These are phyloP conservation scores for Pongo abelii DNA, from an alignment of 2,113 vertebrate genomes.

Conservation along the genomic window DNA sequence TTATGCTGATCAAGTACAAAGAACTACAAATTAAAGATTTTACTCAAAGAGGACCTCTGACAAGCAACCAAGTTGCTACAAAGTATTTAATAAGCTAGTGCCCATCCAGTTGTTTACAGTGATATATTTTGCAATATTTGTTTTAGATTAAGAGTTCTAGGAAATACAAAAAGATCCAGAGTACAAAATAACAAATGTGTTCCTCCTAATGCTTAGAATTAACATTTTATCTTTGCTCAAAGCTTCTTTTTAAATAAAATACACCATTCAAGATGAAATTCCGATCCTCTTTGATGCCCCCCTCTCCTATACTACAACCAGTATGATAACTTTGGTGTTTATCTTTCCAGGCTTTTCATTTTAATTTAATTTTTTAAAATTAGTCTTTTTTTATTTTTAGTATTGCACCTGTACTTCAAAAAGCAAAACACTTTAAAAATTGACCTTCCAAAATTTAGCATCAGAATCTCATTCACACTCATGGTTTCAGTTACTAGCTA, in stretches of 20 bases:
- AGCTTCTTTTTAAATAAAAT: slow-evolving; percentile 23
- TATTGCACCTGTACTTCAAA: background rate
- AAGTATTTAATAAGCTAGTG: background rate
- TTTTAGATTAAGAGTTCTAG: slow-evolving; percentile 45
- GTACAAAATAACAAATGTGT: background rate
- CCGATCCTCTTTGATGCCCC: background rate
- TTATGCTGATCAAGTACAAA: slow-evolving; percentile 37
- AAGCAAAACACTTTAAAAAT: slow-evolving; percentile 35
- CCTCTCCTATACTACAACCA: background rate
- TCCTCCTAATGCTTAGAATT: background rate
- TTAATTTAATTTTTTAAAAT: background rate
- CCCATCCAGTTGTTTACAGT: background rate
- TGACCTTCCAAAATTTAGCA: background rate
- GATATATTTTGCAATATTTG: background rate
- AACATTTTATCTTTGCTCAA: background rate
- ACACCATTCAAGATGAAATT: background rate
- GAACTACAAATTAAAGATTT: background rate
- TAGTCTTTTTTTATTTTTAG: background rate
- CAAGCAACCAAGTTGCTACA: background rate
- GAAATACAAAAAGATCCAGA: background rate
- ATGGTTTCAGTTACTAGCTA: slow-evolving; percentile 30
- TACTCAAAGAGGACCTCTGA: background rate
- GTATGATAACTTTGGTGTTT: background rate
- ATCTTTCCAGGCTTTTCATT: background rate
- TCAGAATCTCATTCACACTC: background rate